Percentiles rank a stretch among this genome's conserved stretches.
phyloP scores from a whole-genome alignment of 92 coral and sea anemone genomes.

The Actinernus sp. region DNA sequence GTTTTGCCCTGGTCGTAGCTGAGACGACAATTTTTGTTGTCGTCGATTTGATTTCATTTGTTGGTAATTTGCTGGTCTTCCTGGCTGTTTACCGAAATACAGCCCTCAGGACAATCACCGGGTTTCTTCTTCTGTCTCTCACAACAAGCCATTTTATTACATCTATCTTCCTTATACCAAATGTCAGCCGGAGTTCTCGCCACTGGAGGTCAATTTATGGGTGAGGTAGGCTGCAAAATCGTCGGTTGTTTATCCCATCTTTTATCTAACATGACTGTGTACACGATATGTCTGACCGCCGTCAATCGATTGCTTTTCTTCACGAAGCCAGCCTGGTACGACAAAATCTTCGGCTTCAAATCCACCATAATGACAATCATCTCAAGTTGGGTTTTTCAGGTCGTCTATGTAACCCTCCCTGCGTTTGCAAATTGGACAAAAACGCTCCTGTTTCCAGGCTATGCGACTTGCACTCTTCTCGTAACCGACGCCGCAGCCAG shows the following conservation, averaged over 20 bases:
- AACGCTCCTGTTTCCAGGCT: conserved; percentile 15
- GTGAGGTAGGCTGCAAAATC: conserved; percentile 15
- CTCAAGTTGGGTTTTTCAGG: conserved; percentile 32
- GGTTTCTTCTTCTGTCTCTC: conserved; percentile 10
- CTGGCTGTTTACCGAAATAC: conserved; percentile 1
- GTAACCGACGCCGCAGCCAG: conserved; percentile 20
- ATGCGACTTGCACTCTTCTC: conserved; percentile 15
- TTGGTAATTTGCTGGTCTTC: conserved; percentile 17
- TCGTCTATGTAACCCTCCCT: conserved; percentile 18
- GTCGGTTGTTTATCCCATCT: conserved; percentile 15
- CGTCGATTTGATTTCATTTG: conserved; percentile 1
- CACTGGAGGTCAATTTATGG: conserved; percentile 31
- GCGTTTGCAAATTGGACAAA: conserved; percentile 33
- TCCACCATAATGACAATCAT: conserved; percentile 22
- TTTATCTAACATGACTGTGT: conserved; percentile 13
- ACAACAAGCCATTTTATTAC: conserved; percentile 15
- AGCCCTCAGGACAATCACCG: conserved; percentile 1
- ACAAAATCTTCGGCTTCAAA: conserved; percentile 21
- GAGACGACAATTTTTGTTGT: conserved; percentile 11
- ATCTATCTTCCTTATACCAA: conserved; percentile 17
- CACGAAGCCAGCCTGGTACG: conserved; percentile 25
- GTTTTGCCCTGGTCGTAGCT: not conserved
- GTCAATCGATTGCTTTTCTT: conserved; percentile 11
- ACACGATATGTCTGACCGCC: conserved; percentile 22
- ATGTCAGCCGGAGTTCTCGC: conserved; percentile 37